Conservation (phyloP, 2,797 vertebrate species). For the Megalops cyprinoides region DNA sequence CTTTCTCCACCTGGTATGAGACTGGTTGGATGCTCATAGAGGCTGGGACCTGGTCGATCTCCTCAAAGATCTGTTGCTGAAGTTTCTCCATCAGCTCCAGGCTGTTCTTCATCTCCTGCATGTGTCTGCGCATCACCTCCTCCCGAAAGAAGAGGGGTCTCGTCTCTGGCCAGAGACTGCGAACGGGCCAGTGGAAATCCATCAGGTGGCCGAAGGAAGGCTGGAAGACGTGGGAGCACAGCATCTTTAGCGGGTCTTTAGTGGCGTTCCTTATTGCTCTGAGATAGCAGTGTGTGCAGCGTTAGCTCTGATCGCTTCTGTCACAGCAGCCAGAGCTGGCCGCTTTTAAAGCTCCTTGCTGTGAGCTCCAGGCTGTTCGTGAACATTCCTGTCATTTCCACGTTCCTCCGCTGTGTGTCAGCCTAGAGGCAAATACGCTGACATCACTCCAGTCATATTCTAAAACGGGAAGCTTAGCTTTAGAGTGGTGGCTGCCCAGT, state of each 20-base stretch:
- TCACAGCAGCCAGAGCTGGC: not conserved
- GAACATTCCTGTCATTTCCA: constrained; percentile 13
- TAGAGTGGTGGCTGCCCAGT: no score
- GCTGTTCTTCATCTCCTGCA: constrained; percentile 31
- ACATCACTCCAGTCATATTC: no score
- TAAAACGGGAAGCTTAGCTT: no score
- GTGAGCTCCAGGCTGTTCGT: not conserved
- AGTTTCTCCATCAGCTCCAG: constrained; percentile 24
- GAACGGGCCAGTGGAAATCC: constrained; percentile 14
- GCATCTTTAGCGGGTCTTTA: constrained; percentile 17
- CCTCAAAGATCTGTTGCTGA: constrained; percentile 13
- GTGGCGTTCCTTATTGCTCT: not conserved
- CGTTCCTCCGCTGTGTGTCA: not conserved
- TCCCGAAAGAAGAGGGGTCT: not conserved
- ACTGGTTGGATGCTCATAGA: not conserved
- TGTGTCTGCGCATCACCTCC: constrained; percentile 18
- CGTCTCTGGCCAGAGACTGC: constrained; percentile 33
- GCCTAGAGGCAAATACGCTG: no score
- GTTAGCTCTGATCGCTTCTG: constrained; percentile 4
- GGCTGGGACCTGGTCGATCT: constrained; percentile 13
- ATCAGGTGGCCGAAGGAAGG: not conserved
- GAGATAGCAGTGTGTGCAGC: not conserved
- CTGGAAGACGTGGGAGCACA: constrained; percentile 22
- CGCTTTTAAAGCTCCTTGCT: not conserved
- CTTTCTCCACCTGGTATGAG: constrained; percentile 22